Conservation (phyloP, 2,113 vertebrate species). For the Vidua chalybeata region DNA sequence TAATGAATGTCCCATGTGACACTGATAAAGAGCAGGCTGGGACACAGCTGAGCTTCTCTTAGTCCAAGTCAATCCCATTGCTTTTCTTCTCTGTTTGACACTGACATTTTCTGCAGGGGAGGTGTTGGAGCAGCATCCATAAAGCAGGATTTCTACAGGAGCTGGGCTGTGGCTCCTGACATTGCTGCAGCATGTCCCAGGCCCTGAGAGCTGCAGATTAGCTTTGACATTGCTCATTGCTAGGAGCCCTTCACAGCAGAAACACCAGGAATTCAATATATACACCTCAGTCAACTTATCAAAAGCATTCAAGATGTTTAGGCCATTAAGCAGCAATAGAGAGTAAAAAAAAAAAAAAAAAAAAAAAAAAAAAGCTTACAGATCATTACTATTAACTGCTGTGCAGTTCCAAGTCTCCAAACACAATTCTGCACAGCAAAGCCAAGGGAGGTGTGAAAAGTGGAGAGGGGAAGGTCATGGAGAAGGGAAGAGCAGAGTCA, state of each 20-base stretch:
- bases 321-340: constrained; percentile 35
- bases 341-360: neutral
- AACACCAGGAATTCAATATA: neutral
- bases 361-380: neutral
- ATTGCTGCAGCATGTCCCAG: neutral
- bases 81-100: neutral
- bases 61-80: neutral
- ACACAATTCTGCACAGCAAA: neutral
- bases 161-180: neutral
- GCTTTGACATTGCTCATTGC: neutral
- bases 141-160: neutral
- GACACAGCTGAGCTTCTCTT: neutral
- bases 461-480: neutral
- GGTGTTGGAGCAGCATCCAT: neutral
- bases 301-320: constrained; percentile 22
- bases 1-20: neutral
- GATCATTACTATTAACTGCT: neutral
- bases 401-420: neutral
- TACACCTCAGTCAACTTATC: constrained; percentile 27
- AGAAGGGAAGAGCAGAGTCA: neutral
- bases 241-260: constrained; percentile 20
- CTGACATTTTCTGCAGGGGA: neutral
- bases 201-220: neutral
- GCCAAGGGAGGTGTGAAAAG: neutral
- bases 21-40: neutral